Conservation (phyloP, 1,140 invertebrate genomes). For the Drosophila aff. region DNA sequence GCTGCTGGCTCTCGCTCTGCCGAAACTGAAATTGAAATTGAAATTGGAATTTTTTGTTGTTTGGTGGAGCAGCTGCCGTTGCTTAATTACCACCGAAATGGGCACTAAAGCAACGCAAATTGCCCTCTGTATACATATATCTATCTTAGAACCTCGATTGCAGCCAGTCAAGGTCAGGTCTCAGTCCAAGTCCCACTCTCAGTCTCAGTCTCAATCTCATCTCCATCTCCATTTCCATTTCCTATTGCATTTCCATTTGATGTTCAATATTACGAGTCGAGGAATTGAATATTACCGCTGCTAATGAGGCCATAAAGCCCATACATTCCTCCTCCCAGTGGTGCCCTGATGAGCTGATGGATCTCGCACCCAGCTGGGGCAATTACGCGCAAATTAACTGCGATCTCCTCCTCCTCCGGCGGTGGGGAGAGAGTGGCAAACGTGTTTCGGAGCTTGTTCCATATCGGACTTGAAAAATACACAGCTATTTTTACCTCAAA, state of each 20-base stretch:
- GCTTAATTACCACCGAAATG: slow-evolving; percentile 70
- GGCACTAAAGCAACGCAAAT: slow-evolving; percentile 31
- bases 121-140: background rate
- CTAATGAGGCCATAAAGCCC: slow-evolving; percentile 65
- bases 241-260: slow-evolving; percentile 21
- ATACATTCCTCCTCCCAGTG: slow-evolving; percentile 22
- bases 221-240: slow-evolving; percentile 13
- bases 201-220: slow-evolving; percentile 3
- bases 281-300: slow-evolving; percentile 50
- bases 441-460: slow-evolving; percentile 37
- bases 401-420: background rate
- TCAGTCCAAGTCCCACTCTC: background rate
- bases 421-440: background rate
- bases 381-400: slow-evolving; percentile 46
- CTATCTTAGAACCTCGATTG: slow-evolving; percentile 21
- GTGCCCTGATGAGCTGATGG: slow-evolving; percentile 11
- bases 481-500: slow-evolving; percentile 1
- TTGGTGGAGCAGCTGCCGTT: slow-evolving; percentile 66
- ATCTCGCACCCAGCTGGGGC: slow-evolving; percentile 21
- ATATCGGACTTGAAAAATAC: slow-evolving; percentile 1
- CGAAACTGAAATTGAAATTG: slow-evolving; percentile 22
- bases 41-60: slow-evolving; percentile 17
- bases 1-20: slow-evolving; percentile 1
- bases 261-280: slow-evolving; percentile 31
- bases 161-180: slow-evolving; percentile 11